Conservation (phyloP, 1,140 invertebrate genomes). For the Ruditapes philippinarum region DNA sequence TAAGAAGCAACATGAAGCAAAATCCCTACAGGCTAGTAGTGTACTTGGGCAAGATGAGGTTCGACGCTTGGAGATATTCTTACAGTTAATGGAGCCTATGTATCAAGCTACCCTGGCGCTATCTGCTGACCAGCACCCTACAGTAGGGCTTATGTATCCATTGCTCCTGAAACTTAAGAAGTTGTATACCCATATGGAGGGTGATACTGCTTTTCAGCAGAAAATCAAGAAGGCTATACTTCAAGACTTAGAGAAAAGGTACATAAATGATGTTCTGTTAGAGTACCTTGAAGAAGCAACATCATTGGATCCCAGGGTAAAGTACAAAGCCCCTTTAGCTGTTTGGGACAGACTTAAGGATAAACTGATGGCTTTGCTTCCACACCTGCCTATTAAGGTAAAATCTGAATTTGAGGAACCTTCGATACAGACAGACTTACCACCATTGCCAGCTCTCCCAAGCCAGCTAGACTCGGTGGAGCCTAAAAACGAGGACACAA, state of each 20-base stretch:
- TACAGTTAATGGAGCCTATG: not conserved
- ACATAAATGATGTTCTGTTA: not conserved
- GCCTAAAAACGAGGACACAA: too few relatives aligned
- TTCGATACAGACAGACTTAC: not conserved
- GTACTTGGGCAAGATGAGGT: not conserved
- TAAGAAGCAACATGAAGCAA: not conserved
- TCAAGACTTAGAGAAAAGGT: not conserved
- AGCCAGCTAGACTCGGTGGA: not conserved
- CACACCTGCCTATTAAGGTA: too few relatives aligned
- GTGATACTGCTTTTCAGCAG: not conserved
- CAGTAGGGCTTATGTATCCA: not conserved
- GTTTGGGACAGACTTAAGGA: not conserved
- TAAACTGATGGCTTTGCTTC: not conserved
- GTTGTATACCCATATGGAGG: not conserved
- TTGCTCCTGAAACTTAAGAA: not conserved
- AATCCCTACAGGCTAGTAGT: not conserved
- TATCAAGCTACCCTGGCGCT: conserved; percentile 14
- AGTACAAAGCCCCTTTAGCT: not conserved
- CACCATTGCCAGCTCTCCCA: not conserved
- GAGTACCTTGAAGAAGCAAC: conserved; percentile 5
- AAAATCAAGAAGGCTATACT: not conserved
- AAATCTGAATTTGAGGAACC: not conserved
- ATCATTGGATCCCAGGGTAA: not conserved
- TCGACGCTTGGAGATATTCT: not conserved
- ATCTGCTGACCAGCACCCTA: not conserved